A percentile compares a stretch with the other conserved stretches of the same genome.
phyloP scores from a whole-genome alignment of 92 coral and sea anemone species.

The Porites divaricata region DNA sequence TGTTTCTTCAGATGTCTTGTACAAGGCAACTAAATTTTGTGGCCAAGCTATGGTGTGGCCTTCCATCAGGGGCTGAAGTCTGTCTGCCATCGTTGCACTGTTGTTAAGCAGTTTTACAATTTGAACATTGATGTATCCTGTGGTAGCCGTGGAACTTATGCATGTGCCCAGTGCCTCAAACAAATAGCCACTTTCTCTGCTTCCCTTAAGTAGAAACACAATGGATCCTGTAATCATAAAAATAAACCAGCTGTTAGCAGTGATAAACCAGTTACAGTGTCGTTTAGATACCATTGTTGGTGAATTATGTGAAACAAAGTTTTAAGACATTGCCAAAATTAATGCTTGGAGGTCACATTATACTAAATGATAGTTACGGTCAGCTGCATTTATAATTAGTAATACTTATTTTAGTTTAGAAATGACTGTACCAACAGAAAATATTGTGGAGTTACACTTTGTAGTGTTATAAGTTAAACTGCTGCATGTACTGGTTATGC shows the following conservation, averaged over 20 bases:
- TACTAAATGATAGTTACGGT: no score
- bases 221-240: constrained; percentile 28
- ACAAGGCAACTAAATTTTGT: not conserved
- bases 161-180: constrained; percentile 25
- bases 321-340: no score
- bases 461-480: no score
- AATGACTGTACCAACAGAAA: no score
- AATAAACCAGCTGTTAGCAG: not conserved
- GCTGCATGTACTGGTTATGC: no score
- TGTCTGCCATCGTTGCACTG: constrained; percentile 15
- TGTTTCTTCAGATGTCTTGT: constrained; percentile 2
- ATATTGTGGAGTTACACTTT: no score
- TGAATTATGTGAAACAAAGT: no score
- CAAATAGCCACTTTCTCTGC: constrained; percentile 27
- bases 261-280: no score
- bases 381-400: no score
- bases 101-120: constrained; percentile 1
- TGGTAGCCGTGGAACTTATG: constrained; percentile 8
- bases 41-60: constrained; percentile 14
- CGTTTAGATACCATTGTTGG: no score
- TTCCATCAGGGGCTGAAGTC: constrained; percentile 13
- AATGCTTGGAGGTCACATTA: no score
- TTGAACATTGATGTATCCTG: constrained; percentile 6
- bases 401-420: no score
- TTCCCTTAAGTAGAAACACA: constrained; percentile 32